Percentiles rank a stretch among this genome's conserved stretches.
phyloP scores from a whole-genome alignment of 2,113 vertebrate species.

The Peromyscus polionotus region DNA sequence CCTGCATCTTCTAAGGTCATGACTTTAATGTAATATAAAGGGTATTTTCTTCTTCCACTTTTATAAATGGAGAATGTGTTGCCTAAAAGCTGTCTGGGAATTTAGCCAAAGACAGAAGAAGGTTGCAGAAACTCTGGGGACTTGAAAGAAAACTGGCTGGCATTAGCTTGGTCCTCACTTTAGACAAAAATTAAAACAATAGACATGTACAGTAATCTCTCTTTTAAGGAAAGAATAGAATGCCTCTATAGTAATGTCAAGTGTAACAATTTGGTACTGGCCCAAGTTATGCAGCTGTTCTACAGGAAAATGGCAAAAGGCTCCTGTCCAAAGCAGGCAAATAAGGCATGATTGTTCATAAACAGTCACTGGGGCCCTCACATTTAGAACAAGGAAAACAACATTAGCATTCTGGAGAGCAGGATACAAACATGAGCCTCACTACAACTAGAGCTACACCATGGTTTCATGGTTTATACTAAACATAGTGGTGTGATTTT shows the following conservation, averaged over 20 bases:
- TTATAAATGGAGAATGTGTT: conserved; percentile 70
- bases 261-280: conserved; percentile 66
- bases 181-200: conserved; percentile 83
- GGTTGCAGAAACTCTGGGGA: conserved; percentile 59
- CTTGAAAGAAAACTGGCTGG: conserved; percentile 70
- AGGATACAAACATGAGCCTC: conserved; percentile 9
- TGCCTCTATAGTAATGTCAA: conserved; percentile 63
- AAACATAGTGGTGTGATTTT: conserved; percentile 25
- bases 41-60: neutral
- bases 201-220: conserved; percentile 69
- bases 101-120: conserved; percentile 75
- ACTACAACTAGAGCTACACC: neutral
- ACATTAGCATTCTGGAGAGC: neutral
- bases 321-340: conserved; percentile 37
- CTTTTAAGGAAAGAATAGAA: conserved; percentile 74
- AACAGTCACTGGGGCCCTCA: conserved; percentile 60
- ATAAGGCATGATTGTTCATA: conserved; percentile 73
- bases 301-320: conserved; percentile 71
- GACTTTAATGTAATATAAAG: conserved; percentile 47
- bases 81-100: conserved; percentile 69
- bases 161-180: conserved; percentile 69
- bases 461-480: neutral
- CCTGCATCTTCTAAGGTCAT: conserved; percentile 34
- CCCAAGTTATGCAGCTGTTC: conserved; percentile 78
- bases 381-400: conserved; percentile 78